Percentiles rank a stretch among this genome's conserved stretches.
Conservation (phyloP, 2,797 vertebrate species). For the Adelosebastes latens region DNA sequence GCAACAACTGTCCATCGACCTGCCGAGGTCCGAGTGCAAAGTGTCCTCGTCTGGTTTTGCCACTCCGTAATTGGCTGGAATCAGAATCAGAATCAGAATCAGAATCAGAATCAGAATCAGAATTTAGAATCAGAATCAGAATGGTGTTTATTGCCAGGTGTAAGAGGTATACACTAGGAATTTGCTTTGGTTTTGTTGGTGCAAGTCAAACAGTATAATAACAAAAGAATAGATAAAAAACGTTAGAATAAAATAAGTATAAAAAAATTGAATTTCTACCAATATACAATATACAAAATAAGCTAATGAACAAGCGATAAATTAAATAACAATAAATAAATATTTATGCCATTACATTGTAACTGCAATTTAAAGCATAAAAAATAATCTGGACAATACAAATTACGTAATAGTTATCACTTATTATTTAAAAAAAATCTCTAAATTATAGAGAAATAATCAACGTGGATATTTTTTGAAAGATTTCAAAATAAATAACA, state of each 20-base stretch:
- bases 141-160: too few relatives aligned
- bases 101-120: too few relatives aligned
- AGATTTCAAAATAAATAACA: not conserved
- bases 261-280: too few relatives aligned
- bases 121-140: too few relatives aligned
- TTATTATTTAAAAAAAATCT: not conserved
- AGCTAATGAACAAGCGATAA: not conserved
- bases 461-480: not conserved
- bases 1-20: constrained; percentile 91
- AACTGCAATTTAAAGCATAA: not conserved
- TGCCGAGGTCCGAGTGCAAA: constrained; percentile 86
- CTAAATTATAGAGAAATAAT: not conserved
- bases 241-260: too few relatives aligned
- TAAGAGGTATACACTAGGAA: too few relatives aligned
- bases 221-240: too few relatives aligned
- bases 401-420: not conserved
- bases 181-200: too few relatives aligned
- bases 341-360: not conserved
- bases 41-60: constrained; percentile 90
- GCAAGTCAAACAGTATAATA: too few relatives aligned
- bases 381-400: not conserved
- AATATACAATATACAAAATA: too few relatives aligned
- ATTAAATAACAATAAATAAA: not conserved
- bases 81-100: not conserved
- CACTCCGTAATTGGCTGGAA: constrained; percentile 87